Evolutionary conservation across 2,888 invertebrate species (phyloP).

Genomic region (Lithodes maja): DNA sequence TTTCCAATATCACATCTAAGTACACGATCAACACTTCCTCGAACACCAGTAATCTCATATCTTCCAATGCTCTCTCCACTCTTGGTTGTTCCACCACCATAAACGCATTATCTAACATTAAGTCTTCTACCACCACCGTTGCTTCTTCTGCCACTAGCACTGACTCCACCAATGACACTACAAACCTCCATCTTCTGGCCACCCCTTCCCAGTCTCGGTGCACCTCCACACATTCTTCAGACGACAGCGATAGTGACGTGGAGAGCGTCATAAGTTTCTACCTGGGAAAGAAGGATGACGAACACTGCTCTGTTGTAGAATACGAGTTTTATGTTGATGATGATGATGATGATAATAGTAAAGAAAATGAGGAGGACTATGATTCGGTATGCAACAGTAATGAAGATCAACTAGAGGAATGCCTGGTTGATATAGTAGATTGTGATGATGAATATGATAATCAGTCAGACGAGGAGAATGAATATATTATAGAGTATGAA

Average conservation of each 20-base stretch:
- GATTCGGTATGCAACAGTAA: neutral
- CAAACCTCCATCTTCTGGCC: too few relatives aligned
- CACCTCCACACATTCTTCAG: neutral
- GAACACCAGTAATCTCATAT: too few relatives aligned
- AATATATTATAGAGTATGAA: neutral
- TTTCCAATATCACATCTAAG: too few relatives aligned
- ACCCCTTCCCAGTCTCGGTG: neutral
- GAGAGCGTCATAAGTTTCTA: slow-evolving; percentile 14
- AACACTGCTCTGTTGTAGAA: neutral
- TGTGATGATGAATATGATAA: neutral
- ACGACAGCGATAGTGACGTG: slow-evolving; percentile 25
- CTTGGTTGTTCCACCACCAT: too few relatives aligned
- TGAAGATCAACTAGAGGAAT: neutral
- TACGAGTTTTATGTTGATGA: slow-evolving; percentile 18
- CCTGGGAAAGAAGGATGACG: neutral
- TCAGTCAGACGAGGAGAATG: neutral
- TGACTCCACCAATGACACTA: too few relatives aligned
- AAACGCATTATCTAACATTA: too few relatives aligned
- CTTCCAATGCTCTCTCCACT: too few relatives aligned
- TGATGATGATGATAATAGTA: neutral
- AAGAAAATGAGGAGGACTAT: neutral
- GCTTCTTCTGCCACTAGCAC: too few relatives aligned
- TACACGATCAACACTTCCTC: too few relatives aligned
- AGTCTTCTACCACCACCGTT: too few relatives aligned
- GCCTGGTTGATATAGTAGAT: neutral